phyloP scores from a whole-genome alignment of 2,797 vertebrate species.

The Sitta carolinensis region DNA sequence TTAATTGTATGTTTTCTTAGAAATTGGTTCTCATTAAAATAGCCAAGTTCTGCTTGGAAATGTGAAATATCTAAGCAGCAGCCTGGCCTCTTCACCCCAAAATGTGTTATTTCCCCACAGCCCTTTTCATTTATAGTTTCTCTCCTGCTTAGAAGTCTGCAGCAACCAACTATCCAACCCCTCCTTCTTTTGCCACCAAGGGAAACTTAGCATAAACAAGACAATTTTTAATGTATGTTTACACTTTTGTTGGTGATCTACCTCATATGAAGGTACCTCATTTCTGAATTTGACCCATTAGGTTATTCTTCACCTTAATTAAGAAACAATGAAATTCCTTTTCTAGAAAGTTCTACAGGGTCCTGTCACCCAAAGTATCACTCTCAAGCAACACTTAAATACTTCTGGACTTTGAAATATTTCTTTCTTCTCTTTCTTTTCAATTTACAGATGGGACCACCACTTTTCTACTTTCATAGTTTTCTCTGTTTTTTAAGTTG shows the following conservation, averaged over 20 bases:
- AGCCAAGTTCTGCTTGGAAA: neutral
- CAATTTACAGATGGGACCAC: neutral
- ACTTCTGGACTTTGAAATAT: neutral
- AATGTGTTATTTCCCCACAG: neutral
- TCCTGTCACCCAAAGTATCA: neutral
- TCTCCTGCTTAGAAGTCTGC: neutral
- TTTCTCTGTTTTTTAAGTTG: neutral
- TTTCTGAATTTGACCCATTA: neutral
- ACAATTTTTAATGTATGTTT: neutral
- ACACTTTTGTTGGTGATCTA: neutral
- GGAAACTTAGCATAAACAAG: neutral
- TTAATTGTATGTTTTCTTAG: neutral
- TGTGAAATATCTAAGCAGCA: neutral
- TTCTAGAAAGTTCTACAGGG: neutral
- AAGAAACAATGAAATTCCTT: accelerated
- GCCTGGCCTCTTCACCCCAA: neutral
- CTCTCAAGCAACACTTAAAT: neutral
- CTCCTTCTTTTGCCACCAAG: neutral
- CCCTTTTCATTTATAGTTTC: neutral
- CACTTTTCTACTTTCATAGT: neutral
- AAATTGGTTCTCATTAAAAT: neutral
- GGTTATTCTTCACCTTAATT: neutral
- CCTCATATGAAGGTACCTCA: neutral
- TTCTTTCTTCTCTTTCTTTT: neutral
- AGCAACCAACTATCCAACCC: neutral